Percentiles rank a stretch among this genome's conserved stretches.
These are phyloP conservation scores for Acipenser transmontanus DNA, from an alignment of 2,797 vertebrate species.

Conservation along the genomic window DNA sequence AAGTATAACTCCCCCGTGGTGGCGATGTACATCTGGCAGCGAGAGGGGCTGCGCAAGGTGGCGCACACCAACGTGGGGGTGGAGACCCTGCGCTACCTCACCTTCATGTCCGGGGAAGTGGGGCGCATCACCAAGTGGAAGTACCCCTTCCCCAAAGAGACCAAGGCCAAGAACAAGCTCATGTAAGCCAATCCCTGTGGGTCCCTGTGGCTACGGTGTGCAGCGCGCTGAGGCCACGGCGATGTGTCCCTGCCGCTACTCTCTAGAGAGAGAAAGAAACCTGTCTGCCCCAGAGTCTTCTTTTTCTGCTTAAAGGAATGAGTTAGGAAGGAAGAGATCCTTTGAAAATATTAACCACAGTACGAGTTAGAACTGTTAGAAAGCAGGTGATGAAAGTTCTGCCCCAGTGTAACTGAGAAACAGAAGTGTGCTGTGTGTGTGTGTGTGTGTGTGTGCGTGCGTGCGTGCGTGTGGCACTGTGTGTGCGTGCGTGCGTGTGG, in stretches of 20 bases:
- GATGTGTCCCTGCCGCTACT: slow-evolving; percentile 1
- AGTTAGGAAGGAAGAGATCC: neutral
- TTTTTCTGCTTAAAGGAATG: neutral
- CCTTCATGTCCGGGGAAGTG: slow-evolving; percentile 91
- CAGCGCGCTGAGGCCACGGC: neutral
- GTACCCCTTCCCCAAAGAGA: slow-evolving; percentile 92
- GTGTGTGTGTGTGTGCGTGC: neutral
- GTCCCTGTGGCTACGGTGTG: too few species aligned
- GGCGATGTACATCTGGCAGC: slow-evolving; percentile 94
- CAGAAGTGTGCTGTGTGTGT: too few species aligned
- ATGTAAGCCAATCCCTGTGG: slow-evolving; percentile 61
- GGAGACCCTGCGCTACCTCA: slow-evolving; percentile 92
- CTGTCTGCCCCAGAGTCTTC: neutral
- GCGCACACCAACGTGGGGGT: slow-evolving; percentile 86
- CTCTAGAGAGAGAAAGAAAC: neutral
- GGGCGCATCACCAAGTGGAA: slow-evolving; percentile 97
- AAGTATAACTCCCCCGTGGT: slow-evolving; percentile 95
- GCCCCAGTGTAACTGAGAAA: too few species aligned
- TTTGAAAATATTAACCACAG: too few species aligned
- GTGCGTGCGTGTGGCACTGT: neutral
- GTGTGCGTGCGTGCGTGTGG: slow-evolving; percentile 11
- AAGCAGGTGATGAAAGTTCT: too few species aligned
- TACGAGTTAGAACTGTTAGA: too few species aligned
- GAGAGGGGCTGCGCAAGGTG: slow-evolving; percentile 85
- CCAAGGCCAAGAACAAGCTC: slow-evolving; percentile 88